A percentile compares a stretch with the other conserved stretches of the same genome.
phyloP scores from a whole-genome alignment of 2,113 vertebrate species.

The Sander vitreus region DNA sequence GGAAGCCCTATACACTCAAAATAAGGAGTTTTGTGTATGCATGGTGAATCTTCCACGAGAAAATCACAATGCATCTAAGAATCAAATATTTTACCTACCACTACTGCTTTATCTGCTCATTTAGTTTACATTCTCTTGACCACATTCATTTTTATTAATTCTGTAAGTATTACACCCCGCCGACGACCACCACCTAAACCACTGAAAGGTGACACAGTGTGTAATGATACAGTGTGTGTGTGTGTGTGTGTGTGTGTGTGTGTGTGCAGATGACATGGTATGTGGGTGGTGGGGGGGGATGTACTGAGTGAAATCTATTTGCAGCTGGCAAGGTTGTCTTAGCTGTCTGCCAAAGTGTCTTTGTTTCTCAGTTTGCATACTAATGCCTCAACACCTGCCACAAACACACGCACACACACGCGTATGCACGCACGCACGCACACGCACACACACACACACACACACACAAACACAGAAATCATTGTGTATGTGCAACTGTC shows the following conservation, averaged over 20 bases:
- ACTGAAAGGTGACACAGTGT: background rate
- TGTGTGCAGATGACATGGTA: conserved; percentile 1
- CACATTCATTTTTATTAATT: conserved; percentile 21
- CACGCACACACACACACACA: background rate
- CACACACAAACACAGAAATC: background rate
- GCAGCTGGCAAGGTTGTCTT: conserved; percentile 53
- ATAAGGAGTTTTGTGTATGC: background rate
- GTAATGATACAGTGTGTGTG: background rate
- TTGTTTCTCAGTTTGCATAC: conserved; percentile 59
- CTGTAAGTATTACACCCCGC: background rate
- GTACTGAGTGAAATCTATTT: conserved; percentile 47
- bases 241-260: no score
- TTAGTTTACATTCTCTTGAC: conserved; percentile 37
- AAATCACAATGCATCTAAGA: background rate
- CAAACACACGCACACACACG: background rate
- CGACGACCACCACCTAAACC: background rate
- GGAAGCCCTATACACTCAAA: background rate
- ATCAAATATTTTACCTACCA: background rate
- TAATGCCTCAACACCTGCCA: conserved; percentile 51
- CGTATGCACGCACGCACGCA: background rate
- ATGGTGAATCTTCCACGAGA: background rate
- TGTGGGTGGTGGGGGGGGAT: background rate
- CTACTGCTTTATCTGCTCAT: conserved; percentile 6
- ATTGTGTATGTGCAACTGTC: conserved; percentile 30
- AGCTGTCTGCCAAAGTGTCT: conserved; percentile 39